Conservation (phyloP, 2,797 vertebrate genomes). For the Loris lydekkerianus region DNA sequence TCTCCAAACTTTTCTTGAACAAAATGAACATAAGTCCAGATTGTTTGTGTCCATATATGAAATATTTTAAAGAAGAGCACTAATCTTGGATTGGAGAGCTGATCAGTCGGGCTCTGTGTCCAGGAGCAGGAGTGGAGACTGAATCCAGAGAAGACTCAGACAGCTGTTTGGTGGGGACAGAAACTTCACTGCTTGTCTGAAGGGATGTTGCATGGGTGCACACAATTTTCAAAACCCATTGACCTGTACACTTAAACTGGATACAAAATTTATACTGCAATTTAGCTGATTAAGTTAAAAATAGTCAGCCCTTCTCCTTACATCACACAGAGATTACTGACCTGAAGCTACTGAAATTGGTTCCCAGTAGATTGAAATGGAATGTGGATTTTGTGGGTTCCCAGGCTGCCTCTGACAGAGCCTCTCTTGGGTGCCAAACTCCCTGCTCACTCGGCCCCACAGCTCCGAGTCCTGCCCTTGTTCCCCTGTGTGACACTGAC, state of each 20-base stretch:
- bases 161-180: fast-evolving
- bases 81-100: not conserved
- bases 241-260: not conserved
- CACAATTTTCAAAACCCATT: not conserved
- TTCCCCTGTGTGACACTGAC: not conserved
- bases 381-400: not conserved
- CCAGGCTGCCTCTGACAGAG: not conserved
- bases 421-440: fast-evolving
- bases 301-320: not conserved
- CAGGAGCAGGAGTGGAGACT: not conserved
- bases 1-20: not conserved
- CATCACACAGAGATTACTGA: not conserved
- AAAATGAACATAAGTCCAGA: not conserved
- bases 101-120: too few species aligned
- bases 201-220: too few species aligned
- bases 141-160: not conserved
- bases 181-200: not conserved
- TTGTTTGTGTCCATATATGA: not conserved
- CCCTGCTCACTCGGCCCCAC: too few species aligned
- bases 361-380: too few species aligned
- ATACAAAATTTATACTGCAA: not conserved
- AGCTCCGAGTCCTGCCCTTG: not conserved
- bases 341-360: not conserved
- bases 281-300: not conserved
- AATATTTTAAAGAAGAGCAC: not conserved